These are phyloP conservation scores for Xestia rhomboidea DNA, from an alignment of 2,888 invertebrate genomes.

Conservation along the genomic window DNA sequence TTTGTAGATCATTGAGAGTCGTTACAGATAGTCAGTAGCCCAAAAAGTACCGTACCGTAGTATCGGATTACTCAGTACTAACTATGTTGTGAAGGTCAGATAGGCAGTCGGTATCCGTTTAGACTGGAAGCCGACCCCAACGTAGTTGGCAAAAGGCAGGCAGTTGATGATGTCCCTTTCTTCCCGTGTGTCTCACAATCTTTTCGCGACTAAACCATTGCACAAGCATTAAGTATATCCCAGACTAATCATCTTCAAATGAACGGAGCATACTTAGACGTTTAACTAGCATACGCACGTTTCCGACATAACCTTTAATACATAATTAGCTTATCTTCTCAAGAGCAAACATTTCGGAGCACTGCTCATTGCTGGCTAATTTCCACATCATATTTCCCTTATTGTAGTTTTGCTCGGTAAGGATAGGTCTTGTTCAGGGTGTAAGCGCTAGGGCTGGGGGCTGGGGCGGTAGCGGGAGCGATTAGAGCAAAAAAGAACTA, in stretches of 20 bases:
- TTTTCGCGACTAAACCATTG: neutral
- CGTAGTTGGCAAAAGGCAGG: too few species aligned
- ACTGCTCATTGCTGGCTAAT: constrained; percentile 49
- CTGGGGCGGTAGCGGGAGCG: neutral
- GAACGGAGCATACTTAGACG: neutral
- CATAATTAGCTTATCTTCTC: constrained; percentile 47
- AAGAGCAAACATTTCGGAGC: constrained; percentile 10
- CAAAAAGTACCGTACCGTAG: too few species aligned
- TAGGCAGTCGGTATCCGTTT: too few species aligned
- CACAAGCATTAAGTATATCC: neutral
- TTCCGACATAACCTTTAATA: constrained; percentile 38
- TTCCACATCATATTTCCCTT: constrained; percentile 24
- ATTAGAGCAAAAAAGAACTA: neutral
- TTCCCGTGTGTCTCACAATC: neutral
- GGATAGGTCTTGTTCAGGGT: constrained; percentile 11
- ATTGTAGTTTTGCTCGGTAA: constrained; percentile 12
- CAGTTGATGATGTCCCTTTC: too few species aligned
- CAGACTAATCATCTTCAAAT: neutral
- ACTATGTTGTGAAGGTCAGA: too few species aligned
- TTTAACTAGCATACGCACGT: constrained; percentile 19
- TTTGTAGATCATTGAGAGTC: too few species aligned
- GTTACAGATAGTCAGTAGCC: too few species aligned
- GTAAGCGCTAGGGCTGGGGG: neutral
- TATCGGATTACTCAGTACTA: too few species aligned
- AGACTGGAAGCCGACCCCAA: too few species aligned